A percentile compares a stretch with the other conserved stretches of the same genome.
phyloP scores from a whole-genome alignment of 2,888 invertebrate species.

The Chydorus sphaericus region DNA sequence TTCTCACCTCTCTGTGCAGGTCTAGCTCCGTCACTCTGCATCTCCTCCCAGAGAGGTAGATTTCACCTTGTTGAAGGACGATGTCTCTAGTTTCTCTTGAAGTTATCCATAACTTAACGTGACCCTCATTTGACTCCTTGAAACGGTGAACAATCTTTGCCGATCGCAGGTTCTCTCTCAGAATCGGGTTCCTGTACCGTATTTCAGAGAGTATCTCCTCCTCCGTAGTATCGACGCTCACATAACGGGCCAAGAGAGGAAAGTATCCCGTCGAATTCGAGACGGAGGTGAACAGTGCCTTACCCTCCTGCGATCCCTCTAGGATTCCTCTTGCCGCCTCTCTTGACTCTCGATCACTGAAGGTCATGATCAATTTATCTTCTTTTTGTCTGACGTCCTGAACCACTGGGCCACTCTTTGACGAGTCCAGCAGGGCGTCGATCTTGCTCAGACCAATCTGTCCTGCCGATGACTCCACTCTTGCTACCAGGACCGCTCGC shows the following conservation, averaged over 20 bases:
- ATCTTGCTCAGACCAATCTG: background rate
- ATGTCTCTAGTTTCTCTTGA: background rate
- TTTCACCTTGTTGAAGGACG: background rate
- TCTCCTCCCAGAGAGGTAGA: background rate
- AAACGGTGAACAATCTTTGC: background rate
- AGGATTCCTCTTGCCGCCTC: background rate
- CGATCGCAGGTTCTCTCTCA: background rate
- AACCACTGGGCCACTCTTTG: background rate
- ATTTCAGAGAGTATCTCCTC: background rate
- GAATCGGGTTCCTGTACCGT: background rate
- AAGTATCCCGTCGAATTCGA: background rate
- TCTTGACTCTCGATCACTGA: background rate
- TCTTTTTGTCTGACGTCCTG: background rate
- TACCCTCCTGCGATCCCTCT: background rate
- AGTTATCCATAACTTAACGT: background rate
- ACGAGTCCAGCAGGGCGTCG: background rate
- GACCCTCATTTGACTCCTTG: background rate
- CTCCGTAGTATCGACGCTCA: background rate
- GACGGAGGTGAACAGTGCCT: background rate
- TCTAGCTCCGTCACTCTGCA: background rate
- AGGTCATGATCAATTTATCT: background rate
- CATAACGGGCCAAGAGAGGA: background rate
- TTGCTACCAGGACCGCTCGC: background rate
- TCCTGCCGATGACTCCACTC: too few relatives aligned
- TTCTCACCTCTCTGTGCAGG: constrained; percentile 1